A percentile compares a stretch with the other conserved stretches of the same genome.
These are phyloP conservation scores for Aradophagus sp. DNA, from an alignment of 1,140 invertebrate species.

Conservation along the genomic window DNA sequence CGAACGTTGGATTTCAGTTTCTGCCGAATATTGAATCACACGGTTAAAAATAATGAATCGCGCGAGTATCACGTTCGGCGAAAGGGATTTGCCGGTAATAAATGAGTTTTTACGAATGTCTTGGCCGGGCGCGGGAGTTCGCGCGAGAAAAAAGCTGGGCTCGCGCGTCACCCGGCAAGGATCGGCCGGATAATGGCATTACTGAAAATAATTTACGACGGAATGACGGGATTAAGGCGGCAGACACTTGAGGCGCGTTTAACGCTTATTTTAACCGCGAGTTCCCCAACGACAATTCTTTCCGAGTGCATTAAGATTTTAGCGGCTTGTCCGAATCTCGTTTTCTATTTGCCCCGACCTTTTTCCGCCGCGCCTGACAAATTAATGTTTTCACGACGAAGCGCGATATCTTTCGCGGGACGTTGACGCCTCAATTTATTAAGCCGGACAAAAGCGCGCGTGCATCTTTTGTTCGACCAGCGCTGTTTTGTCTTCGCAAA, in stretches of 20 bases:
- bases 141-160: constrained; percentile 27
- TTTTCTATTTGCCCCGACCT: constrained; percentile 24
- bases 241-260: constrained; percentile 51
- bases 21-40: too few species aligned
- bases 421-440: constrained; percentile 54
- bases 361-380: constrained; percentile 38
- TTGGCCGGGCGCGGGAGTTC: constrained; percentile 25
- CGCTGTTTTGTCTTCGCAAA: constrained; percentile 56
- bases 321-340: constrained; percentile 49
- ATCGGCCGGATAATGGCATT: constrained; percentile 57
- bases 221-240: constrained; percentile 52
- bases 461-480: constrained; percentile 47
- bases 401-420: constrained; percentile 27
- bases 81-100: constrained; percentile 28
- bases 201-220: constrained; percentile 58
- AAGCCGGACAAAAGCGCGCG: constrained; percentile 40
- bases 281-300: constrained; percentile 55
- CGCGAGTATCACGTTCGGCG: background rate
- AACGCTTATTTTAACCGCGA: constrained; percentile 58
- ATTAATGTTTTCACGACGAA: constrained; percentile 53
- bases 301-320: constrained; percentile 59
- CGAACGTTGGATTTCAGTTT: too few species aligned
- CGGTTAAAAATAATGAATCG: constrained; percentile 18
- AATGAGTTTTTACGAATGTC: constrained; percentile 42
- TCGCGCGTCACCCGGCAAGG: constrained; percentile 30